Evolutionary conservation across 1,140 invertebrate species (phyloP), one percentile per base, ranked within the genome.

Genomic region (Druon quercuslanigerum): DNA sequence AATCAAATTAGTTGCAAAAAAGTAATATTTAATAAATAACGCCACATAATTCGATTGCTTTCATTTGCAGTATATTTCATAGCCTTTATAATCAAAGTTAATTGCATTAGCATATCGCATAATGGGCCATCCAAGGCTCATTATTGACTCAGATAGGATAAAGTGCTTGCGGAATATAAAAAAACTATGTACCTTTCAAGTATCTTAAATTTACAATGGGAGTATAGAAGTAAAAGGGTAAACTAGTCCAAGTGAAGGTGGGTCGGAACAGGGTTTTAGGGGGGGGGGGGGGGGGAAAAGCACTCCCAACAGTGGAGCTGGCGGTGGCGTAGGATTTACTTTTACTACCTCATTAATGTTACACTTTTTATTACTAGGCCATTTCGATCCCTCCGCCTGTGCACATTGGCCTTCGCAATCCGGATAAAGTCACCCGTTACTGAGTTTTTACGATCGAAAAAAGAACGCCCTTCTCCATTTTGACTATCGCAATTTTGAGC

Each of bases 301-400:
- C 57, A 46, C 60, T 66, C 60, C 40, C 25, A 72, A 51, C 20
- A 52, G 54, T 74, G 56, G 25, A 79, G 84, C 76, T 77, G 84
- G 85, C 86, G 88, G 86, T 88, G 85, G 82, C 82, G 83, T 75
- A 78, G 83, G 87, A 88, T 88, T 89, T 89, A 89, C 82, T 88
- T 89, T 89, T 89, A 89, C 85, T 84, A 80, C 83, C 82, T 88
- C 88, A 88, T 89, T 89, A 89, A 89, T 88, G 87, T 88, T 87
- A 87, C 83, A 87, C 86, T 86, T 89, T 89, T 89, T 89, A 89
- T 89, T 88, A 85, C 85, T 74, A 40, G 57, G 72, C 80, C 78
- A 80, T 82, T 87, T 83, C 60, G 79, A 79, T 77, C 76, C 75
- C 78, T 74, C 51, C 73, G 57, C 17, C 74, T 60, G 73, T 33